Evolutionary conservation across 2,113 vertebrate species (phyloP), one percentile per base, ranked within the genome.

Genomic region (Leptobrachium leishanense): DNA sequence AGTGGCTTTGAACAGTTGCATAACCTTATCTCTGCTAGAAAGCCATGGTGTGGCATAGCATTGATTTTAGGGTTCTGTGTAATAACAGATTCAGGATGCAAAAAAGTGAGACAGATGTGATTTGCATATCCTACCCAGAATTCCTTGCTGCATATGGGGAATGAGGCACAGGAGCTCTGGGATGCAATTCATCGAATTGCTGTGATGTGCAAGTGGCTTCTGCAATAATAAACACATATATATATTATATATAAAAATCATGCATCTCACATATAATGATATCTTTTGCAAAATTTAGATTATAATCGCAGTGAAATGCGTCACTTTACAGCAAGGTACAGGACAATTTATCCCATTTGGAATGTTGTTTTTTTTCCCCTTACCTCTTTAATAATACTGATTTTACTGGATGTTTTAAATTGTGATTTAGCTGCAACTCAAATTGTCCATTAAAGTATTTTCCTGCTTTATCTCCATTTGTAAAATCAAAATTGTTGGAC

Each of bases 371-470:
- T 55, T 73, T 43, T 15, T 8, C 20, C 5, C 5, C 8, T n/a
- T 64, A 55, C 65, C 42, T 42, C 41, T 43, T 57, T 66, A 7
- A 39, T 31, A 15, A 7, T 10, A 9, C 53, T 13, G 59, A 55
- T 42, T 79, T 65, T 39, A 11, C n/a, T 64, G 40, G 69, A 53
- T 2, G 39, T 43, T 12, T 70, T 42, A 72, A 72, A 54, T 65
- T 42, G 63, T 68, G 42, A 41, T 43, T 72, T 44, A 55, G 77
- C 41, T 65, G 63, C 70, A 63, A 72, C 59, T 54, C 63, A 79
- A 72, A 79, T 79, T 79, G 77, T 79, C 62, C 77, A 66, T 78
- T 72, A 78, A 78, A 78, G 57, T 68, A 46, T 73, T 79, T 79
- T 43, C 12, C 46, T 73, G 62, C 63, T 64, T 73, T 79, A 66